Base-by-base conservation (phyloP, 2,113 vertebrate species). In the Eurypyga helias region DNA sequence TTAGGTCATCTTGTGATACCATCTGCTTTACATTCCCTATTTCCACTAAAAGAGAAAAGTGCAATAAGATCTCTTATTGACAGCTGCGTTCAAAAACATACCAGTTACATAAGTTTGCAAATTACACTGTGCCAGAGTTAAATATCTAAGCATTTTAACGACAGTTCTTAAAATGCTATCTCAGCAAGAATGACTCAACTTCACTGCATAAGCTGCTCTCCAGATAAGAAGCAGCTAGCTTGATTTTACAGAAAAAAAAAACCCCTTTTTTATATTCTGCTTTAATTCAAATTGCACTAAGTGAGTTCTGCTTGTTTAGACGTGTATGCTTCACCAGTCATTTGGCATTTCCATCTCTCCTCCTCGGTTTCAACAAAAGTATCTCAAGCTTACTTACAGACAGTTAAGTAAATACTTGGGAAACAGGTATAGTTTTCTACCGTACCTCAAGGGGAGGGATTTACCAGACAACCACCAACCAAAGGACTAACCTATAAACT, bases 21-120 rank as follows among this genome's bases (percentile, higher is more conserved):
- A 96, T 87, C 41, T 87, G 83, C 58, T 96, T 82, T 79, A 38
- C 60, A 71, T 69, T 92, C 73, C 41, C 49, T 11, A 62, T 57
- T 77, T 91, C 26, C 61, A 87, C 66, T 48, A 54, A 46, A 92
- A 95, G 81, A 12, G 46, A 95, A 95, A 87, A 97, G 45, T 65
- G 91, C 91, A 96, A 6, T 51, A 72, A 94, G 87, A 94, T 87
- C 89, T 66, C 75, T 90, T 96, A 96, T 96, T 96, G 93, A 97
- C 95, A 97, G 95, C 91, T 96, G 97, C 94, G 93, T 92, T 94
- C 92, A 95, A 94, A 97, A 97, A 93, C 97, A 96, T 46, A 94
- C 57, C 89, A 91, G 94, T 97, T 97, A 97, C 95, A 94, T 97
- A 97, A 97, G 94, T 94, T 94, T 93, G 89, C 93, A 96, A 96